These are phyloP conservation scores for Torymus texanus DNA, from an alignment of 2,888 invertebrate species.

Conservation along the genomic window DNA sequence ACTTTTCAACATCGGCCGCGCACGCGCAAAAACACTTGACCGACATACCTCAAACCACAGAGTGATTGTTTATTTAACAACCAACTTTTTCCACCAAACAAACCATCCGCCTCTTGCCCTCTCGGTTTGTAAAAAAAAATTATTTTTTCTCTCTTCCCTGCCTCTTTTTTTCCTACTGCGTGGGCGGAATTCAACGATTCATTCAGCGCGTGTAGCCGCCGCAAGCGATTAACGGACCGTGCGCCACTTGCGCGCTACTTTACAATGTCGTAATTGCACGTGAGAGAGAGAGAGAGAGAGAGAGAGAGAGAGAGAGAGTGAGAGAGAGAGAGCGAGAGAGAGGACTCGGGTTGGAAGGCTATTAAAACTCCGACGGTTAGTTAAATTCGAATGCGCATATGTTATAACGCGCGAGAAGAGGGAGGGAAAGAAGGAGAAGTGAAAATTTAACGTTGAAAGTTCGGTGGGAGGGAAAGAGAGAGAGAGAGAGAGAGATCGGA, in stretches of 20 bases:
- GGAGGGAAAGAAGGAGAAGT: too few species aligned
- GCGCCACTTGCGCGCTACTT: slow-evolving; percentile 58
- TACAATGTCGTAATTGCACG: slow-evolving; percentile 67
- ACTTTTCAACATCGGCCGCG: too few species aligned
- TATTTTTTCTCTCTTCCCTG: too few species aligned
- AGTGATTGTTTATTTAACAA: too few species aligned
- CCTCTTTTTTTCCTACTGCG: too few species aligned
- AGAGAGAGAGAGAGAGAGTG: background rate
- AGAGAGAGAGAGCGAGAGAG: background rate
- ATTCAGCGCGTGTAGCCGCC: slow-evolving; percentile 23
- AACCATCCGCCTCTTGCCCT: too few species aligned
- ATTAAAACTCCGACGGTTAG: slow-evolving; percentile 68
- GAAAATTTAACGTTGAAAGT: too few species aligned
- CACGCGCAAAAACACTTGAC: background rate
- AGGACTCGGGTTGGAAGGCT: slow-evolving; percentile 38
- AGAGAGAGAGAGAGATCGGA: too few species aligned
- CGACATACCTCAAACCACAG: background rate
- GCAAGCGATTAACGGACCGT: slow-evolving; percentile 44
- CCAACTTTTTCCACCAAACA: too few species aligned
- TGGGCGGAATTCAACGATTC: background rate
- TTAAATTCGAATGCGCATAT: slow-evolving; percentile 56
- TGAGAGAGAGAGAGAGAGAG: slow-evolving; percentile 40
- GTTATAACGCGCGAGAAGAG: background rate
- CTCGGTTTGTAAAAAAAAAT: too few species aligned
- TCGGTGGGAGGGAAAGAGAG: too few species aligned